Evolutionary conservation across 2,113 vertebrate genomes (phyloP).

Genomic region (Paradoxurus hermaphroditus): DNA sequence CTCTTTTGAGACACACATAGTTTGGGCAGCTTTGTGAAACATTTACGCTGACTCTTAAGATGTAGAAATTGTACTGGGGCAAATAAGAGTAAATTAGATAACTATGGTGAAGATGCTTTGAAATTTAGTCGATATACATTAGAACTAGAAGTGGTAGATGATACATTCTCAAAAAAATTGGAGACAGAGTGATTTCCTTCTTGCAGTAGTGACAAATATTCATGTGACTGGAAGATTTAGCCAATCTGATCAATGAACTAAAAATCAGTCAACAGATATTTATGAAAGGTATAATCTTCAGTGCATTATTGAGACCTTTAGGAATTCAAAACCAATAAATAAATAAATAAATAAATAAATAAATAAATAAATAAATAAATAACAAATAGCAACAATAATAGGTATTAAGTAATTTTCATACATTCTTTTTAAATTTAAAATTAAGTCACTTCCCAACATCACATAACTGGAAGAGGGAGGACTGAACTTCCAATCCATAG

Average conservation of each 20-base stretch:
- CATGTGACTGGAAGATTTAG: neutral
- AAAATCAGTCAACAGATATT: neutral
- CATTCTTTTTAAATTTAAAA: conserved; percentile 14
- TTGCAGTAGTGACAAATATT: neutral
- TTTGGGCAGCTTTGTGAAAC: conserved; percentile 35
- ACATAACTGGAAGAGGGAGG: neutral
- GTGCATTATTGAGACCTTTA: neutral
- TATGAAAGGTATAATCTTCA: neutral
- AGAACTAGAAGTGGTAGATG: neutral
- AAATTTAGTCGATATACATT: neutral
- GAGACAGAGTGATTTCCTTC: neutral
- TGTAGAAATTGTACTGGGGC: neutral
- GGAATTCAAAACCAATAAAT: neutral
- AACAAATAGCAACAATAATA: neutral
- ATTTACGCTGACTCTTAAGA: conserved; percentile 7
- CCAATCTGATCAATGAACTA: neutral
- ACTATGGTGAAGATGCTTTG: neutral
- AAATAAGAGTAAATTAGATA: conserved; percentile 7
- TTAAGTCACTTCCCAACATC: neutral
- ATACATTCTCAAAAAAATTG: neutral
- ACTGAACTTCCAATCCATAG: neutral
- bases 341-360: neutral
- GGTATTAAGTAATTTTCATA: neutral
- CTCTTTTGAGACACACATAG: neutral
- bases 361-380: neutral